Base-by-base conservation (phyloP, 1,140 invertebrate genomes). In the Brachionus plicatilis region DNA sequence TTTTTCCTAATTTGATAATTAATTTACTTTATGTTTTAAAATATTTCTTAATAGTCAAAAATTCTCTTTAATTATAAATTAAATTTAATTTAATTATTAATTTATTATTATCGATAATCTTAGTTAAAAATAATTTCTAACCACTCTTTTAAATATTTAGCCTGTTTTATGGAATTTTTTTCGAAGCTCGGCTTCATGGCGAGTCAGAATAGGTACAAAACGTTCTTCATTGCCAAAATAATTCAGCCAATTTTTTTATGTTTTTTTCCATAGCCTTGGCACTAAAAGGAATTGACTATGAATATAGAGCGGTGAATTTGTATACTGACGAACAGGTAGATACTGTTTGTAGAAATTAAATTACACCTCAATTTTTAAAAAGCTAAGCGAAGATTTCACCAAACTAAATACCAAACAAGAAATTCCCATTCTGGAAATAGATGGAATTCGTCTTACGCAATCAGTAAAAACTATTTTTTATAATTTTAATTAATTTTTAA, bases 241-340 rank as follows among this genome's bases (percentile, higher is more conserved):
- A 37, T 37, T 37, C 4, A 37, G 4, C 33, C 2, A 37, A 7
- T 37, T 37, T 37, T 4, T 37, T 29, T 29, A 29, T 3, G 3
- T 29, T 29, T 37, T 37, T 37, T 37, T 37, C 33, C 33, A 95
- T 95, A 87, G 94, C 95, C 56, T 91, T 99, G 60, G 95, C 95
- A 86, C 90, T 96, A 37, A 98, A 99, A 90, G 94, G 94, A 88
- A 95, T 99, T 87, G 94, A 95, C 8, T 98, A 97, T 89, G 95
- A 98, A 86, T 95, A 95, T 87, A 94, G 93, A 88, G 92, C 95
- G 43, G 93, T 98, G 9, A 95, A 96, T 89, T 91, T 99, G 53
- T 93, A 96, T 1, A 90, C 90, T 78, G 85, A 89, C 70, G 88
- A 68, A 66, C 37, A 50, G n/a, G 33, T 75, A 37, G 0, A 37